Evolutionary conservation across 2,888 invertebrate species (phyloP).

Genomic region (Hydrotaea diabolus): DNA sequence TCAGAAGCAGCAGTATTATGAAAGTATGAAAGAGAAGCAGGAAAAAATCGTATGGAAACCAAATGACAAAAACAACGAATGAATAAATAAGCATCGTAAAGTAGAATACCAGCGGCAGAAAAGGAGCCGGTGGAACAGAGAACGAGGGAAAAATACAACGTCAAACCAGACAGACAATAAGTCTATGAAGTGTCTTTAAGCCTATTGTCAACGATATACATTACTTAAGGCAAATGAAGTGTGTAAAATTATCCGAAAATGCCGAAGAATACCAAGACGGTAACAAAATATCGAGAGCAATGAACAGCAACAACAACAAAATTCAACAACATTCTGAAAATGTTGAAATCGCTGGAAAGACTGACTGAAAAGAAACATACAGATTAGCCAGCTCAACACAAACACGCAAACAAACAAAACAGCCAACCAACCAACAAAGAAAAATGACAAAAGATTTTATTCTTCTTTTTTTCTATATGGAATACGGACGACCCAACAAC

Average conservation of each 20-base stretch:
- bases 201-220: slow-evolving; percentile 74
- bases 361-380: slow-evolving; percentile 55
- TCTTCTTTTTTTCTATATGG: not conserved
- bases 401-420: slow-evolving; percentile 65
- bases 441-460: slow-evolving; percentile 40
- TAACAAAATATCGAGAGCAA: slow-evolving; percentile 62
- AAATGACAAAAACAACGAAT: slow-evolving; percentile 50
- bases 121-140: slow-evolving; percentile 59
- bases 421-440: slow-evolving; percentile 33
- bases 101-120: slow-evolving; percentile 3
- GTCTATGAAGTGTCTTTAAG: slow-evolving; percentile 76
- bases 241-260: slow-evolving; percentile 61
- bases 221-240: slow-evolving; percentile 72
- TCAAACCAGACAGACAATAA: slow-evolving; percentile 74
- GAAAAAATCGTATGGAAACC: too few relatives aligned
- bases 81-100: slow-evolving; percentile 33
- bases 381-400: slow-evolving; percentile 66
- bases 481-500: not conserved
- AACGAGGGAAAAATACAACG: slow-evolving; percentile 59
- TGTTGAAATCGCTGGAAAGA: slow-evolving; percentile 20
- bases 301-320: slow-evolving; percentile 41
- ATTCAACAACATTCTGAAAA: not conserved
- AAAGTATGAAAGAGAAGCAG: too few relatives aligned
- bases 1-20: slow-evolving; percentile 48
- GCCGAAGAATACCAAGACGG: slow-evolving; percentile 46